Base-by-base conservation (phyloP, 92 coral and sea anemone genomes). In the Isaurus tuberculatus region DNA sequence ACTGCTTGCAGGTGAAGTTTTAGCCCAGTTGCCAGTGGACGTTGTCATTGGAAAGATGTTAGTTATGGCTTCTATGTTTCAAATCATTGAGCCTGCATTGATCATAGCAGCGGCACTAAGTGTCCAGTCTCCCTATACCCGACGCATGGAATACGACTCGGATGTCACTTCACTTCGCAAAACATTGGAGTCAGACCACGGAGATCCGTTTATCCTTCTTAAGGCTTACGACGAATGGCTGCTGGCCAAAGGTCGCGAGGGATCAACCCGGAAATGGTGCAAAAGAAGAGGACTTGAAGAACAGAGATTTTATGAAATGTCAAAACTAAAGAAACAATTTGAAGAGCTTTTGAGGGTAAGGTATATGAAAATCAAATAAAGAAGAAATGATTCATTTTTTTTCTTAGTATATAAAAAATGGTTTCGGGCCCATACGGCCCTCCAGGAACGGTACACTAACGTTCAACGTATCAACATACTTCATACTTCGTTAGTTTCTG, bases 61-160 rank as follows among this genome's bases (percentile, higher is more conserved):
- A 71, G 79, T 96, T 43, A 96, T 96, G 97, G 98, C 98, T 26
- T 96, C 99, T 5, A 94, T 96, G 81, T 96, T 96, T 89, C 99
- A 96, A 85, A 81, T 96, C 65, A 94, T 91, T 53, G 99, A 96
- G 49, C 99, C 99, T 73, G 99, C 93, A 22, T 81, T 96, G 84
- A 89, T 94, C 13, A 94, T 96, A 53, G 98, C 98, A 58, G 94
- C 99, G n/a, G 96, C 98, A 14, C 95, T 96, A 53, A 96, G 98
- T 84, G 99, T 96, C 90, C 99, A 96, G 95, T 96, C 99, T 28
- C 99, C 99, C 36, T 96, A 90, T 84, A 96, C 99, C n/a, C 89
- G 94, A 40, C 97, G 98, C 53, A 79, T 94, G 70, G 98, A 91
- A 25, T 90, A 96, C 79, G 98, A 96, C 86, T 92, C 99, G 85